Percentiles rank a stretch among this genome's conserved stretches.
Conservation (phyloP, 2,797 vertebrate genomes). For the Centropyge bicolor region DNA sequence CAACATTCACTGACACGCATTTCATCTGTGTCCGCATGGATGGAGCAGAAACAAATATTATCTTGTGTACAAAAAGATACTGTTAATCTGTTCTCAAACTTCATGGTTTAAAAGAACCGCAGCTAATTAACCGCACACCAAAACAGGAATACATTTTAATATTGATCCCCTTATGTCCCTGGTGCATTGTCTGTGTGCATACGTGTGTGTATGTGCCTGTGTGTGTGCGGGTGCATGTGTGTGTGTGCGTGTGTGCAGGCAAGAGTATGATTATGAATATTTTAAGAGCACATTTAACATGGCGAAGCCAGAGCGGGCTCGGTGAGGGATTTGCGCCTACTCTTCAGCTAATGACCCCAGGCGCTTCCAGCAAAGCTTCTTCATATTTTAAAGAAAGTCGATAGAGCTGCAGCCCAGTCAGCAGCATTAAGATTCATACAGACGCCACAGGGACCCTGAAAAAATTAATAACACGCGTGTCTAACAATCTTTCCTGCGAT, state of each 20-base stretch:
- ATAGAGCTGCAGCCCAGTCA: conserved; percentile 88
- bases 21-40: conserved; percentile 60
- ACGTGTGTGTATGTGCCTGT: conserved; percentile 43
- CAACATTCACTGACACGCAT: conserved; percentile 61
- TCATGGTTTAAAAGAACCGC: conserved; percentile 85
- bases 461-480: conserved; percentile 91
- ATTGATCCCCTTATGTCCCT: conserved; percentile 84
- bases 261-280: conserved; percentile 91
- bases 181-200: conserved; percentile 75
- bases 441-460: conserved; percentile 86
- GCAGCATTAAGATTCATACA: conserved; percentile 90
- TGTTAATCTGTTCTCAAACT: conserved; percentile 87
- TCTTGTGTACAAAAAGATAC: conserved; percentile 79
- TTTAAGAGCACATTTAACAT: conserved; percentile 90
- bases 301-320: conserved; percentile 84
- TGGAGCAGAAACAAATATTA: conserved; percentile 75
- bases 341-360: conserved; percentile 90
- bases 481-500: conserved; percentile 89
- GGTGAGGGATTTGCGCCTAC: conserved; percentile 87
- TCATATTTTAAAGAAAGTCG: conserved; percentile 91
- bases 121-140: conserved; percentile 89
- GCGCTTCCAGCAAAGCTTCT: conserved; percentile 90
- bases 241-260: conserved; percentile 68
- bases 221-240: conserved; percentile 45
- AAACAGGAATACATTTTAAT: conserved; percentile 90